phyloP scores from a whole-genome alignment of 2,888 invertebrate genomes.

The Brassicogethes aeneus region DNA sequence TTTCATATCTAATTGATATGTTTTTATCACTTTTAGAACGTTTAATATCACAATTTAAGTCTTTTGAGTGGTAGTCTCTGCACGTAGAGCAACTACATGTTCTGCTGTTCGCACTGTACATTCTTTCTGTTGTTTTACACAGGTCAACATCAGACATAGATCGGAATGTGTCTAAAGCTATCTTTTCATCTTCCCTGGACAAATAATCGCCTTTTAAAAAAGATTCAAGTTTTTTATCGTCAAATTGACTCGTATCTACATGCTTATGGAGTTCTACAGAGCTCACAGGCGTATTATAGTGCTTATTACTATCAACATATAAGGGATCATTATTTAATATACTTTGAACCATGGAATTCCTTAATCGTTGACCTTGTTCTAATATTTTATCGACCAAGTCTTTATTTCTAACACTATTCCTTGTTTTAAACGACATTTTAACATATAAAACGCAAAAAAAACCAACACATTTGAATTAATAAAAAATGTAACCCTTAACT shows the following conservation, averaged over 20 bases:
- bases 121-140: constrained; percentile 29
- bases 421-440: constrained; percentile 7
- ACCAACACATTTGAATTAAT: too few species aligned
- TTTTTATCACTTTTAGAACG: constrained; percentile 13
- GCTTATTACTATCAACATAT: constrained; percentile 24
- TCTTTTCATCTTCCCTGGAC: constrained; percentile 35
- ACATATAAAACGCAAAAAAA: neutral
- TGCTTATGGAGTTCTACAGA: constrained; percentile 1
- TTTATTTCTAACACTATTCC: too few species aligned
- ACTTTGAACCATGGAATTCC: constrained; percentile 38
- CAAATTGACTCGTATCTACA: constrained; percentile 7
- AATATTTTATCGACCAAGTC: constrained; percentile 24
- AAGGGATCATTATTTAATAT: constrained; percentile 37
- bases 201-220: constrained; percentile 39
- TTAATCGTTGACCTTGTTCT: constrained; percentile 34
- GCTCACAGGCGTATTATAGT: constrained; percentile 15
- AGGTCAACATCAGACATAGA: constrained; percentile 37
- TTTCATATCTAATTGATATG: constrained; percentile 9
- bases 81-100: constrained; percentile 34
- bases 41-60: constrained; percentile 23
- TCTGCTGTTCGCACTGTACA: constrained; percentile 16
- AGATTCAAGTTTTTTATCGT: constrained; percentile 27
- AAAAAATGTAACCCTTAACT: neutral
- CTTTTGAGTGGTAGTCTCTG: constrained; percentile 26
- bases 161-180: constrained; percentile 38